Evolutionary conservation across 2,888 invertebrate species (phyloP).

Genomic region (Drosophila melanosoma): DNA sequence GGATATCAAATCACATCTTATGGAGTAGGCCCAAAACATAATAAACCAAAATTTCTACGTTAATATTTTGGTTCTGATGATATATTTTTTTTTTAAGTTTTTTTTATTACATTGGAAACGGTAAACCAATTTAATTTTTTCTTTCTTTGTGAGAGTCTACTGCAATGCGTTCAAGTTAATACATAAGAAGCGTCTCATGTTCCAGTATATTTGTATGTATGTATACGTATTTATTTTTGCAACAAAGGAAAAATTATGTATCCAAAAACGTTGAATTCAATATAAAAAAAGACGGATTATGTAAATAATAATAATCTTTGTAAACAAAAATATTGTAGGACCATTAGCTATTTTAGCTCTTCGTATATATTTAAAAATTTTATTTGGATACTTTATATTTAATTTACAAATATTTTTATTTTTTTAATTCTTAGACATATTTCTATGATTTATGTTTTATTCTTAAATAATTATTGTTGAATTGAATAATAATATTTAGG

Average conservation of each 20-base stretch:
- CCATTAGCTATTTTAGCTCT: no score
- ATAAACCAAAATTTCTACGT: neutral
- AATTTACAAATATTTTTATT: neutral
- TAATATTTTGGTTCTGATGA: neutral
- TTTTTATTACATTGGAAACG: neutral
- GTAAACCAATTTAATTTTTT: neutral
- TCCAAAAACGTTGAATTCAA: neutral
- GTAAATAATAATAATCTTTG: neutral
- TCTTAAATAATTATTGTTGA: neutral
- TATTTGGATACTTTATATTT: neutral
- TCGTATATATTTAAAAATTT: neutral
- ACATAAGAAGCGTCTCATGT: neutral
- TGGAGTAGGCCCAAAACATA: neutral
- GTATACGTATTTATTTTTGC: neutral
- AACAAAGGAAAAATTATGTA: neutral
- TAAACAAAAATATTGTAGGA: neutral
- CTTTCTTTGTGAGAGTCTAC: neutral
- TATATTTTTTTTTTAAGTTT: neutral
- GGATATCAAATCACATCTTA: neutral
- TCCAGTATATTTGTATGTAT: neutral
- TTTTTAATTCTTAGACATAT: neutral
- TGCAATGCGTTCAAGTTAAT: neutral
- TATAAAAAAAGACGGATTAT: neutral
- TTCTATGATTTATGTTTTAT: neutral
- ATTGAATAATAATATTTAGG: neutral